phyloP scores from a whole-genome alignment of 2,888 invertebrate species.

The Cheilosia impressa region DNA sequence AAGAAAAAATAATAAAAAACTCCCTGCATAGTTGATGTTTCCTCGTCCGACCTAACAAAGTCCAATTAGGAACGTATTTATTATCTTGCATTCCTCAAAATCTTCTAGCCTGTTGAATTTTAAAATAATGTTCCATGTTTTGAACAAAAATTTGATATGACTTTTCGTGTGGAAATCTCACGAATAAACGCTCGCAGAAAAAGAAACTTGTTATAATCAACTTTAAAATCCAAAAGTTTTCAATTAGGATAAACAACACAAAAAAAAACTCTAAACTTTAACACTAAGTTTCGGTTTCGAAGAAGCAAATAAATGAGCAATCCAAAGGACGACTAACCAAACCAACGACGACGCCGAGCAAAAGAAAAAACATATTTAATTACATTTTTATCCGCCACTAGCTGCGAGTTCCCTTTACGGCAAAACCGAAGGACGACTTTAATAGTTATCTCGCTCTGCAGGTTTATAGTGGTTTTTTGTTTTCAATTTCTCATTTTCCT shows the following conservation, averaged over 20 bases:
- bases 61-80: too few species aligned
- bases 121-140: constrained; percentile 8
- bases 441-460: constrained; percentile 41
- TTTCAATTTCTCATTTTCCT: constrained; percentile 21
- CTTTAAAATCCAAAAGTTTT: constrained; percentile 39
- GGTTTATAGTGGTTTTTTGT: constrained; percentile 20
- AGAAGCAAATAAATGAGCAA: constrained; percentile 31
- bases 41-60: too few species aligned
- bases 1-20: background rate
- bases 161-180: constrained; percentile 13
- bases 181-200: constrained; percentile 30
- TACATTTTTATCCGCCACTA: constrained; percentile 70
- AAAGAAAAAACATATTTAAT: constrained; percentile 55
- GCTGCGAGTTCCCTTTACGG: constrained; percentile 47
- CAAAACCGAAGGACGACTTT: constrained; percentile 48
- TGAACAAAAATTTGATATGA: constrained; percentile 5
- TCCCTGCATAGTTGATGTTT: background rate
- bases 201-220: constrained; percentile 38
- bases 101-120: constrained; percentile 22
- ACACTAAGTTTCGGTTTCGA: constrained; percentile 50
- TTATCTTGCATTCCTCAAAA: background rate
- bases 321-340: constrained; percentile 47
- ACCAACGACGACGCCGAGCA: background rate
- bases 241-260: constrained; percentile 9
- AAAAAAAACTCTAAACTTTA: constrained; percentile 46